These are phyloP conservation scores for Holothuria leucospilota DNA, from an alignment of 53 echinoderm and acorn worm genomes.

Conservation along the genomic window DNA sequence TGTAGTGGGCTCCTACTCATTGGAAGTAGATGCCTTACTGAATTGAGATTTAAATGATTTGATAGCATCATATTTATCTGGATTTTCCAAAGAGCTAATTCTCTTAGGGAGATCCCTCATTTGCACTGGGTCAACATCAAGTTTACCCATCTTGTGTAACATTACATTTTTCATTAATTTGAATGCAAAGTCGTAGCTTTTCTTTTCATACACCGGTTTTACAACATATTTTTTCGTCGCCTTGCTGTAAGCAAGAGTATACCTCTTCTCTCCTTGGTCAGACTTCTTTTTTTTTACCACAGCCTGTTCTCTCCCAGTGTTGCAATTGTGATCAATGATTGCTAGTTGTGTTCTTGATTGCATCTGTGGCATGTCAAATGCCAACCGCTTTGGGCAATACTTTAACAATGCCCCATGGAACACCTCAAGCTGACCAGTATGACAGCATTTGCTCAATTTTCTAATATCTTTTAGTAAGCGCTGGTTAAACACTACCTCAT, in stretches of 20 bases:
- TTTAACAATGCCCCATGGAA: not conserved
- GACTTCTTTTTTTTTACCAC: not conserved
- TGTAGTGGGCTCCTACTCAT: too few species aligned
- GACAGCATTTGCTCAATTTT: slow-evolving; percentile 19
- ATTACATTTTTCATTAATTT: not conserved
- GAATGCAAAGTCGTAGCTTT: not conserved
- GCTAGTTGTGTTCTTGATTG: slow-evolving; percentile 17
- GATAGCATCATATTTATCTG: not conserved
- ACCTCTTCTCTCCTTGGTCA: not conserved
- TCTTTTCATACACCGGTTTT: slow-evolving; percentile 3
- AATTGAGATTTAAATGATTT: not conserved
- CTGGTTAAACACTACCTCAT: slow-evolving; percentile 51
- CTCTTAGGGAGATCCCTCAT: not conserved
- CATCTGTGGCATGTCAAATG: slow-evolving; percentile 23
- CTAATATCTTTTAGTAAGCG: slow-evolving; percentile 35
- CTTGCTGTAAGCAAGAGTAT: not conserved
- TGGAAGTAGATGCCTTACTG: not conserved
- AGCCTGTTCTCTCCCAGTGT: slow-evolving; percentile 9
- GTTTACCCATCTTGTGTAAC: not conserved
- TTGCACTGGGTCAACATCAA: not conserved
- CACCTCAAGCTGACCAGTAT: slow-evolving; percentile 31
- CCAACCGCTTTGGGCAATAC: slow-evolving; percentile 27
- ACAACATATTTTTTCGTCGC: not conserved
- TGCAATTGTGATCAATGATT: slow-evolving; percentile 16
- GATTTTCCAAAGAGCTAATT: not conserved